Evolutionary conservation across 37 sponge, comb jelly and placozoan species (phyloP).

Genomic region (Oopsacas minuta): DNA sequence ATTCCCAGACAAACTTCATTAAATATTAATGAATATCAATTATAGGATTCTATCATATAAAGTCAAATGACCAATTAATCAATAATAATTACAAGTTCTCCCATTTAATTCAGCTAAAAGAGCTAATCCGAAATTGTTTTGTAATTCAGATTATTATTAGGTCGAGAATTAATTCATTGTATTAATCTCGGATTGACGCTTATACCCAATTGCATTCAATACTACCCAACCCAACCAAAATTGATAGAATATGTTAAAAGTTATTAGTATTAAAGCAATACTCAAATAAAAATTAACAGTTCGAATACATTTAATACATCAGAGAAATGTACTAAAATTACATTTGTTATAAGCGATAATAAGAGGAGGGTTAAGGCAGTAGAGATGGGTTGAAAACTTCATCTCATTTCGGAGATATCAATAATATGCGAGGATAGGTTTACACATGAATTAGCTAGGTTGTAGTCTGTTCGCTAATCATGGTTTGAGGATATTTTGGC

Average conservation of each 20-base stretch:
- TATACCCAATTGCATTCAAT: neutral
- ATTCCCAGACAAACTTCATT: too few species aligned
- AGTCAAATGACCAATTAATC: too few species aligned
- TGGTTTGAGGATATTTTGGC: neutral
- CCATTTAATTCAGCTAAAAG: too few species aligned
- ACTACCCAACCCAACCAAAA: neutral
- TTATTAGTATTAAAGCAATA: neutral
- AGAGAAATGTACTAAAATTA: slow-evolving; percentile 5
- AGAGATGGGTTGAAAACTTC: neutral
- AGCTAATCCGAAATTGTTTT: too few species aligned
- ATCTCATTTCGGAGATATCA: neutral
- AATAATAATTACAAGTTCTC: too few species aligned
- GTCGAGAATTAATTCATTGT: too few species aligned
- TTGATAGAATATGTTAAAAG: neutral
- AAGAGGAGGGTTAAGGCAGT: neutral
- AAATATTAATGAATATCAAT: too few species aligned
- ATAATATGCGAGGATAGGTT: too few species aligned
- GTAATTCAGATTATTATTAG: too few species aligned
- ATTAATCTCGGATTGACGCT: too few species aligned
- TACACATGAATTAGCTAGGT: too few species aligned
- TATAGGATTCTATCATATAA: too few species aligned
- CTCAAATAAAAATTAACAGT: neutral
- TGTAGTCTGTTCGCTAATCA: neutral
- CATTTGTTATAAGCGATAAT: neutral
- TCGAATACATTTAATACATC: slow-evolving; percentile 17